phyloP scores from a whole-genome alignment of 2,888 invertebrate genomes.

The Archaeoteleia sp. region DNA sequence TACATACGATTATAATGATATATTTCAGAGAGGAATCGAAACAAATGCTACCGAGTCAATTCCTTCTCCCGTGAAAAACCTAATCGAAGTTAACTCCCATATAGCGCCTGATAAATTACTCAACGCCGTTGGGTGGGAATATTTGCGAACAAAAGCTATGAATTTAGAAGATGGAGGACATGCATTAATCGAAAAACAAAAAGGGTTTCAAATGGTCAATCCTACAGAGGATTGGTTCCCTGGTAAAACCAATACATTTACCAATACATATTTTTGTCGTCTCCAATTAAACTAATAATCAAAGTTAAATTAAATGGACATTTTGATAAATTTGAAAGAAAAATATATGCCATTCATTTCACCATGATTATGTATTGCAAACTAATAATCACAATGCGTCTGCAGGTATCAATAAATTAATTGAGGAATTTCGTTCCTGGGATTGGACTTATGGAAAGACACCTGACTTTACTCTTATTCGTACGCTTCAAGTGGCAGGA shows the following conservation, averaged over 20 bases:
- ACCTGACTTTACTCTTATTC: slow-evolving; percentile 86
- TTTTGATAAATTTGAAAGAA: no score
- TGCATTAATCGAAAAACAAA: slow-evolving; percentile 83
- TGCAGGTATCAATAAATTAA: slow-evolving; percentile 84
- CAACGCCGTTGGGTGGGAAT: slow-evolving; percentile 89
- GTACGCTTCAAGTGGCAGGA: slow-evolving; percentile 79
- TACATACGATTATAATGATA: no score
- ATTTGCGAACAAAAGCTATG: slow-evolving; percentile 83
- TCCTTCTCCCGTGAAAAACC: slow-evolving; percentile 87
- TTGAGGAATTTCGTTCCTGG: slow-evolving; percentile 85
- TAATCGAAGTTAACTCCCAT: slow-evolving; percentile 84
- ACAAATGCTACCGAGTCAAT: slow-evolving; percentile 89
- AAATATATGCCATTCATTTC: no score
- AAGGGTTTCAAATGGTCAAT: slow-evolving; percentile 90
- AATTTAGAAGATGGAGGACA: slow-evolving; percentile 84
- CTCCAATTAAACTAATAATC: neutral
- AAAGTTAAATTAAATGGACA: slow-evolving; percentile 6
- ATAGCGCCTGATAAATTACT: slow-evolving; percentile 84
- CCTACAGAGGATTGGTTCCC: slow-evolving; percentile 93
- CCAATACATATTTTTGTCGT: no score
- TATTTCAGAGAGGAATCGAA: slow-evolving; percentile 86
- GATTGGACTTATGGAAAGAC: slow-evolving; percentile 93
- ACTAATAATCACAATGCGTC: no score
- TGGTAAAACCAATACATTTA: slow-evolving; percentile 77
- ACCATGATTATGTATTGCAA: no score